Conservation (phyloP, 23 tunicate species). For the Trididemnum miniatum region DNA sequence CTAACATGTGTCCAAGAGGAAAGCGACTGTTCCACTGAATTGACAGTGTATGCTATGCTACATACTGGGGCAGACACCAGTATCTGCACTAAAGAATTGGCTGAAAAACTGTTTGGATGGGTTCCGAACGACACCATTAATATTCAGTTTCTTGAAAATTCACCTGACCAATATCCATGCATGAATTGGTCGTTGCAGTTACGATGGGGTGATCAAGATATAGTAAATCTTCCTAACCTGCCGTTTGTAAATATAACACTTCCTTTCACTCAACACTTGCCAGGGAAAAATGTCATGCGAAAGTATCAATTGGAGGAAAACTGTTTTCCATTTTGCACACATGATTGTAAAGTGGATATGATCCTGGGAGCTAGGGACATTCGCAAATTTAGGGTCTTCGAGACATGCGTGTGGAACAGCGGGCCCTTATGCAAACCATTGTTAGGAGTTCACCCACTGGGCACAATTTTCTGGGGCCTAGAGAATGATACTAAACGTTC, state of each 20-base stretch:
- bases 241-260: neutral
- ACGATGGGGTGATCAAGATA: too few species aligned
- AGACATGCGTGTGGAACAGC: neutral
- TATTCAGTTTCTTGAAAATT: slow-evolving; percentile 6
- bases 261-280: neutral
- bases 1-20: slow-evolving; percentile 17
- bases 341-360: neutral
- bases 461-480: slow-evolving; percentile 13
- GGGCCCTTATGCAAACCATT: neutral
- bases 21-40: too few species aligned
- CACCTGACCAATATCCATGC: neutral
- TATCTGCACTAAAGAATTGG: slow-evolving; percentile 3
- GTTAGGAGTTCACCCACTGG: neutral
- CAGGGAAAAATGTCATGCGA: neutral
- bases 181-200: slow-evolving; percentile 4
- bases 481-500: neutral
- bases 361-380: slow-evolving; percentile 8
- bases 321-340: neutral
- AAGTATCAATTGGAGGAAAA: neutral
- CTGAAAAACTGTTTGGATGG: slow-evolving; percentile 18
- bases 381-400: neutral
- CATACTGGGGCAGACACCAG: slow-evolving; percentile 19
- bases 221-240: neutral
- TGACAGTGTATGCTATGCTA: slow-evolving; percentile 3
- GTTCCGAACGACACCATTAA: neutral